Base-by-base conservation (phyloP, 2,888 invertebrate species). In the Microctonus brassicae region DNA sequence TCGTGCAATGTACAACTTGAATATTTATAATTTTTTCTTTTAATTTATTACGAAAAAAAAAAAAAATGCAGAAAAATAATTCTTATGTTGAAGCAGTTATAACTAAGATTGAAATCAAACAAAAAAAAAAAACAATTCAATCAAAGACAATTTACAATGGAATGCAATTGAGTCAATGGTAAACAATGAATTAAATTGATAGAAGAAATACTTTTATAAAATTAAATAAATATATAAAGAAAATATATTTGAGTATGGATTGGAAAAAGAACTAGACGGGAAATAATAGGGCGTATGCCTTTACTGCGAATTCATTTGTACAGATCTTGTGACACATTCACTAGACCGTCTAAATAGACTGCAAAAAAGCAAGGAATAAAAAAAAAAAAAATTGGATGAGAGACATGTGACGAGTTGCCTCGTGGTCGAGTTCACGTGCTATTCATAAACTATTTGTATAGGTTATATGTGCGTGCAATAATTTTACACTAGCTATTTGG, bases 351-450 rank as follows among this genome's bases (percentile, higher is more conserved):
- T 29, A 62, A 60, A 34, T 39, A 39, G 62, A 39, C 62, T 39
- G 42, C 7, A 29, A 29, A 29, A 5, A 29, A 29, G 7, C 7
- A 29, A 29, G 7, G 3, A 29, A 29, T 29, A 47, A 58, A 47
- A 47, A 60, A 47, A 47, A 60, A n/a, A 61, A 36, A 68, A 70
- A 58, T 52, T 58, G 65, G 84, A 83, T 83, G 84, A 85, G 83
- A 82, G 84, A 83, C 84, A 83, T 85, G 86, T 84, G 86, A 86
- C 82, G 81, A 79, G 79, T 4, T 47, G 80, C 73, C 77, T 73
- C 78, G 76, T 76, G 79, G 83, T 84, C 74, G 72, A 75, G 75
- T 75, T 84, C 84, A 82, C 82, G 81, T 81, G 77, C 76, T 77
- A 77, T 77, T 77, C 77, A 77, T 77, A 77, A 17, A 77, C 73